Evolutionary conservation across 1,140 invertebrate genomes (phyloP), one percentile per base, ranked within the genome.

Genomic region (Sarcophaga bullata): DNA sequence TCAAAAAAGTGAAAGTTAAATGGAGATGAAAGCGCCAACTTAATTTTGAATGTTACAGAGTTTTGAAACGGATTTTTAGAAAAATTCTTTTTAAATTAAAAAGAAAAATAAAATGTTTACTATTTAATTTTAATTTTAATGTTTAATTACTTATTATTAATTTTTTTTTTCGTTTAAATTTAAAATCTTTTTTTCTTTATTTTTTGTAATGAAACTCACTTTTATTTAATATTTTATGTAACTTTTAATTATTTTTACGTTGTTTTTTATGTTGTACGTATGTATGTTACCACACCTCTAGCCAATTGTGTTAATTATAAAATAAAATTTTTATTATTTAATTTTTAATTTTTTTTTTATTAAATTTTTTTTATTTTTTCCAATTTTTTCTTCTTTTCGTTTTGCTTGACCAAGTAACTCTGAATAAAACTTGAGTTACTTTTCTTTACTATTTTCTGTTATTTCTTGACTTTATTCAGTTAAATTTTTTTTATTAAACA

Each of bases 401-500:
- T 72, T 54, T 1, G 2, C 37, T 72, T 76, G 13, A 8, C 19
- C 8, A 17, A 50, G 75, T 49, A 78, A 50, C 10, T 52, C 75
- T 78, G 25, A 52, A 25, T 78, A 11, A 78, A 78, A 50, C n/a
- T 78, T 49, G 49, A 78, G 48, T 78, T 78, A 50, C n/a, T 49
- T 78, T 78, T 50, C 9, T 78, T 52, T 48, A 13, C 13, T 78
- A 37, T 37, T 78, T 78, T 78, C 17, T 78, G 48, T 78, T n/a
- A 50, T 78, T 78, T 78, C 19, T 68, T 2, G 25, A 37, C 62
- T 25, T 19, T 25, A 72, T 72, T 10, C 15, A n/a, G 15, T 68
- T 68, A 49, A 76, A 49, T 37, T 76, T 76, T 76, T 81, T 81
- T 84, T 85, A 82, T 82, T 76, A 54, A 7, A n/a, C 19, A 49